Percentiles rank a stretch among this genome's conserved stretches.
Conservation (phyloP, 2,797 vertebrate genomes). For the Pseudochromis fuscus region DNA sequence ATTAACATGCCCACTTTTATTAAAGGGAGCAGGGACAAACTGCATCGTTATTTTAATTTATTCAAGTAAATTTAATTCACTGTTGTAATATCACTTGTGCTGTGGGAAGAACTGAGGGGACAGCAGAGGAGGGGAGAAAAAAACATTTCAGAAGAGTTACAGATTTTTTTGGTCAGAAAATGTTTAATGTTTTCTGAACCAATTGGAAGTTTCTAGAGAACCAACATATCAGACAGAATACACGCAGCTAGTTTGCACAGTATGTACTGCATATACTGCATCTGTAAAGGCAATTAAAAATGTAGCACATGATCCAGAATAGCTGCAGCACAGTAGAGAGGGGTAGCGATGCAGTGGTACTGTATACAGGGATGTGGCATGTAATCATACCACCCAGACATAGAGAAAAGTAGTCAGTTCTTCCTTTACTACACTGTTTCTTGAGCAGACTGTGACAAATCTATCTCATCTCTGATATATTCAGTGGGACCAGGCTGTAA, state of each 20-base stretch:
- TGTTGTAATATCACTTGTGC: conserved; percentile 12
- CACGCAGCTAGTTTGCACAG: conserved; percentile 1
- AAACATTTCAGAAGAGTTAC: background rate
- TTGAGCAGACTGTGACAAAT: conserved; percentile 59
- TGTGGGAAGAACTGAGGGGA: background rate
- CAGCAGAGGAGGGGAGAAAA: too few species aligned
- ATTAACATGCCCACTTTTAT: conserved; percentile 42
- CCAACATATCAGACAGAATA: background rate
- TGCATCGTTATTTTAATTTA: conserved; percentile 9
- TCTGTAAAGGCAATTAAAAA: conserved; percentile 28
- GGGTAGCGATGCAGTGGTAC: background rate
- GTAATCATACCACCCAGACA: conserved; percentile 8
- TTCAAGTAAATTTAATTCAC: conserved; percentile 5
- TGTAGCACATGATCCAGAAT: conserved; percentile 14
- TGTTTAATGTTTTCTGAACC: too few species aligned
- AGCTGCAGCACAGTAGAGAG: background rate
- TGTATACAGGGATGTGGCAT: background rate
- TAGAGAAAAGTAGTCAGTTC: conserved; percentile 12
- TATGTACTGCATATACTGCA: background rate
- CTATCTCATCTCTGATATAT: conserved; percentile 59
- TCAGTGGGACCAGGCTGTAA: conserved; percentile 40
- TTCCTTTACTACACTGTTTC: conserved; percentile 28
- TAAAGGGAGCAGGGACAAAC: conserved; percentile 16
- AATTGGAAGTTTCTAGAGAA: background rate
- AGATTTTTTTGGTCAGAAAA: too few species aligned